Evolutionary conservation across 2,113 vertebrate species (phyloP), one percentile per base, ranked within the genome.

Genomic region (Cyanistes caeruleus): DNA sequence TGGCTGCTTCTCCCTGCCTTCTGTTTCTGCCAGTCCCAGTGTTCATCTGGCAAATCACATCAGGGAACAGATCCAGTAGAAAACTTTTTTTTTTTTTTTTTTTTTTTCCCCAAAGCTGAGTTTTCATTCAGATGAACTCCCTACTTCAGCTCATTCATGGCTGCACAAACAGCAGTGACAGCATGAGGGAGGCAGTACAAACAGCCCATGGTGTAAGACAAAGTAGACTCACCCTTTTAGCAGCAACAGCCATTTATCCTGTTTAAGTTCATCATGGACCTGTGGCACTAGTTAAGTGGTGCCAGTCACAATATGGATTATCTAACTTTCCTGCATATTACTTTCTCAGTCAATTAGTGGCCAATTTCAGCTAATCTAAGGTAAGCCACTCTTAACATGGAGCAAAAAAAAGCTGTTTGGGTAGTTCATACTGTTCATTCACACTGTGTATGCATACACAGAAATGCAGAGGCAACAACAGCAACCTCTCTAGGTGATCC

Each of bases 401-500:
- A 75, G 37, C 3, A 10, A 27, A 83, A 51, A 37, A 79, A 48
- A 76, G 13, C 6, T 76, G 9, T 23, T 62, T 0, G 0, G 11
- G 27, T 17, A 33, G 60, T 68, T 92, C 51, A 41, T 35, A 51
- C 19, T 53, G 21, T 22, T 76, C 18, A 72, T 56, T 43, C 48
- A 31, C 27, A 30, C 4, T 9, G 6, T n/a, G 30, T 48, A 31
- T 72, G 60, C 10, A 39, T 10, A 52, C 13, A 52, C 4, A 20
- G 30, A 87, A 33, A 48, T 28, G 21, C 43, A 92, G 15, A 68
- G 9, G 39, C 19, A 89, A 33, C 5, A 73, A 41, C 25, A 65
- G 27, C 31, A 90, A 63, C 1, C 1, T 3, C 1, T 3, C 25
- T 51, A 7, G 9, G 35, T 0, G 3, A 41, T 58, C 18, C 8